Base-by-base conservation (phyloP, 2,888 invertebrate genomes). In the Drosophila mulleri region DNA sequence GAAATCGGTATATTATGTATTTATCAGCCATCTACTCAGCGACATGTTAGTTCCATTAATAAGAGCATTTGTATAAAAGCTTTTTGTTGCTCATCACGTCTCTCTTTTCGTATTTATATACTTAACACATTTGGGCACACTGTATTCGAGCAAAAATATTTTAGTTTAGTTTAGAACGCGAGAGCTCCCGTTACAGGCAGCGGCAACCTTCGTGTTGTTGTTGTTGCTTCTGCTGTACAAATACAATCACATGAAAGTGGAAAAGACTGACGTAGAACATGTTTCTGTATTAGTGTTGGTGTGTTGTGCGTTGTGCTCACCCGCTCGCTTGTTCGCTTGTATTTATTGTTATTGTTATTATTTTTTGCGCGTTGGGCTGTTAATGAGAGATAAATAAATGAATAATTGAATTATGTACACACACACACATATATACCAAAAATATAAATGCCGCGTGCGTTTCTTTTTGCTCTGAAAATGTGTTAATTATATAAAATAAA, bases 311-410 rank as follows among this genome's bases (percentile, higher is more conserved):
- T 59, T 45, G 35, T 58, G 23, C n/a, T 58, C 54, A 16, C 26
- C 23, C 23, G n/a, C 53, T 53, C 37, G 35, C 20, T 52, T 37
- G 68, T 23, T 52, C 14, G 63, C 23, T 41, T 16, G 16, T 57
- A n/a, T 12, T 23, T 44, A 26, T 54, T 70, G 62, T 73, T 73
- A 62, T 75, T 77, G 61, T 77, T 83, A 65, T 74, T 75, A 32
- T 80, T 72, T 35, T 53, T 53, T 53, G 37, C 53, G 53, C 53
- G 12, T 53, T 53, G 16, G 68, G 0, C 23, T 80, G 85, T 89
- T 87, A 89, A 89, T 87, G 75, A 79, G 81, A 81, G 87, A 86
- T 86, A 86, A 86, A 86, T 87, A 89, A 85, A 87, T 86, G 82
- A 87, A 86, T 86, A 89, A 86, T 86, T 89, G 79, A 86, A 89